phyloP scores from a whole-genome alignment of 2,888 invertebrate species.

The Drosophila mulleri region DNA sequence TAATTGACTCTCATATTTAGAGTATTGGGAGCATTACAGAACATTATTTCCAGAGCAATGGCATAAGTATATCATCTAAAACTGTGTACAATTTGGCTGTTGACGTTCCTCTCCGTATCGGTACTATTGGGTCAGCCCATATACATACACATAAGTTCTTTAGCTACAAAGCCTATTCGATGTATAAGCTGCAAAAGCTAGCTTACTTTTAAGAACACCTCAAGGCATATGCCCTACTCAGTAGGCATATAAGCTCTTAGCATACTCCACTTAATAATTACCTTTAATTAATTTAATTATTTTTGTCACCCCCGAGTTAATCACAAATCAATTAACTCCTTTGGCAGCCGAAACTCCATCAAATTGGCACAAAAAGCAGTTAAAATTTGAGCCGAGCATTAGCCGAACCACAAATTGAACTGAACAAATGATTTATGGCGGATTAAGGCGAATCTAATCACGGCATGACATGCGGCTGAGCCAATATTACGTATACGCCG shows the following conservation, averaged over 20 bases:
- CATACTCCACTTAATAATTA: background rate
- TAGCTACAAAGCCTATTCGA: no score
- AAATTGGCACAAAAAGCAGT: background rate
- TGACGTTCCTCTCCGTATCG: no score
- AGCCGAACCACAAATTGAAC: background rate
- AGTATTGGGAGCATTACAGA: no score
- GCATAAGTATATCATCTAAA: no score
- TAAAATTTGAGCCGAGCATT: background rate
- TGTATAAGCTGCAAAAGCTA: background rate
- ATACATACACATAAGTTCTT: no score
- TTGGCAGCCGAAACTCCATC: background rate
- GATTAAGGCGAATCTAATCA: conserved; percentile 8
- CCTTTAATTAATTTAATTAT: background rate
- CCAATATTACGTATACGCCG: conserved; percentile 33
- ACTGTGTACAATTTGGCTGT: no score
- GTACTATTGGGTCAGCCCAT: no score
- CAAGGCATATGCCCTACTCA: background rate
- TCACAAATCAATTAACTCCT: background rate
- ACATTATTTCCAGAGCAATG: no score
- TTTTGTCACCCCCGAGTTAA: background rate
- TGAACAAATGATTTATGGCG: conserved; percentile 17
- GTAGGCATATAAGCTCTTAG: background rate
- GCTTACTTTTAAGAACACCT: background rate
- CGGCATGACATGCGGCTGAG: conserved; percentile 10
- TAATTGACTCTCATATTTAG: no score